Percentiles rank a stretch among this genome's conserved stretches.
Conservation (phyloP, 2,797 vertebrate species). For the Pangasius macronema region DNA sequence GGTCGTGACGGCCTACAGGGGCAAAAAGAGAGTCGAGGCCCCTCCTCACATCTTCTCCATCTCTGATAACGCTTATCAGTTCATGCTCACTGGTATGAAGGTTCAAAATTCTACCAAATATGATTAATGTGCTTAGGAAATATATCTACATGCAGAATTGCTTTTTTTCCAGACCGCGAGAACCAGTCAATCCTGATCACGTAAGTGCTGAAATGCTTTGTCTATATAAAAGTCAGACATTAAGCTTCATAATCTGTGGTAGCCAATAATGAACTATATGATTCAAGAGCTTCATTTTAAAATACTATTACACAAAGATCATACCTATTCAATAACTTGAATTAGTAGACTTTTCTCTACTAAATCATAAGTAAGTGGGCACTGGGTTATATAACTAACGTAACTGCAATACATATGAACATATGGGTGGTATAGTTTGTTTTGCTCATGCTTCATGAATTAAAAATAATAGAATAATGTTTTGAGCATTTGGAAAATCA, state of each 20-base stretch:
- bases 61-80: slow-evolving; percentile 88
- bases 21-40: slow-evolving; percentile 81
- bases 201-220: slow-evolving; percentile 66
- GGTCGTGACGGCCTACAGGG: slow-evolving; percentile 83
- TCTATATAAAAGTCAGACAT: not conserved
- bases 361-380: not conserved
- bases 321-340: not conserved
- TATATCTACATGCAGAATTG: not conserved
- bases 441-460: not conserved
- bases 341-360: not conserved
- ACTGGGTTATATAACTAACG: not conserved
- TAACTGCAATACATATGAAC: not conserved
- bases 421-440: not conserved
- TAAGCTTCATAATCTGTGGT: not conserved
- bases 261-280: not conserved
- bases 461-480: not conserved
- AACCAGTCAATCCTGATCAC: slow-evolving; percentile 94
- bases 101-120: not conserved
- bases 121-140: not conserved
- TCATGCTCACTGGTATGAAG: slow-evolving; percentile 84
- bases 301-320: not conserved
- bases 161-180: slow-evolving; percentile 78
- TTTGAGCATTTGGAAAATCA: not conserved
- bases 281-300: not conserved
- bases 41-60: slow-evolving; percentile 89